Conservation (phyloP, 2,888 invertebrate genomes). For the Orchestes rusci region DNA sequence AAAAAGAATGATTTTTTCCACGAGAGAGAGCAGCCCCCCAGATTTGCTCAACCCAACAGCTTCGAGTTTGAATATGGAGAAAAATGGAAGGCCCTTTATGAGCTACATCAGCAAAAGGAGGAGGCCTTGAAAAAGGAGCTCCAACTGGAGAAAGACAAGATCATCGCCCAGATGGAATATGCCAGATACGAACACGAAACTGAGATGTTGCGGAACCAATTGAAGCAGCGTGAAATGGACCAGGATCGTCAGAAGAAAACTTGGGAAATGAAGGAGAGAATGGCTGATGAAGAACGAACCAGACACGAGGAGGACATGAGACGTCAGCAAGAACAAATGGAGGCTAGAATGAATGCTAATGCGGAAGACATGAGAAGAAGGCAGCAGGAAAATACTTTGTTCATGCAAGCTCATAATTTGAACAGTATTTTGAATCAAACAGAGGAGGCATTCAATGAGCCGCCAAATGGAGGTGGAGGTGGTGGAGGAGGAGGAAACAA, state of each 20-base stretch:
- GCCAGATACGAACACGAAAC: constrained; percentile 93
- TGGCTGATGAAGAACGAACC: constrained; percentile 69
- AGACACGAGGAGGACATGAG: constrained; percentile 53
- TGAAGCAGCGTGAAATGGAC: constrained; percentile 78
- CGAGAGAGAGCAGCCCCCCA: constrained; percentile 75
- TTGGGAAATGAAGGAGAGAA: constrained; percentile 52
- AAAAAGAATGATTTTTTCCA: constrained; percentile 73
- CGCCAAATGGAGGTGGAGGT: constrained; percentile 2
- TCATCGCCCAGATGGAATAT: constrained; percentile 95
- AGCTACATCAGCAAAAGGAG: constrained; percentile 84
- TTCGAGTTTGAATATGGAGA: constrained; percentile 96
- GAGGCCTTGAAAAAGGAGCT: constrained; percentile 84
- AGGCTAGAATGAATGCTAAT: constrained; percentile 67
- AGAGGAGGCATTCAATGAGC: constrained; percentile 45
- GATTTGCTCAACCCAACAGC: constrained; percentile 79
- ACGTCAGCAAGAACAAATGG: constrained; percentile 71
- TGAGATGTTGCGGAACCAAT: constrained; percentile 84
- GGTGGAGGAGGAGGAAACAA: no score
- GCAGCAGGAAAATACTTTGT: constrained; percentile 81
- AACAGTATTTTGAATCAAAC: constrained; percentile 60
- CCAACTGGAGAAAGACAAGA: constrained; percentile 81
- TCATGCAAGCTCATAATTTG: constrained; percentile 64
- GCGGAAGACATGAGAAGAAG: constrained; percentile 80
- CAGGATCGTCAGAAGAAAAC: constrained; percentile 64
- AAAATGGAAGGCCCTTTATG: constrained; percentile 94